Evolutionary conservation across 92 coral and sea anemone species (phyloP), one percentile per base, ranked within the genome.

Genomic region (Actinostola sp.): DNA sequence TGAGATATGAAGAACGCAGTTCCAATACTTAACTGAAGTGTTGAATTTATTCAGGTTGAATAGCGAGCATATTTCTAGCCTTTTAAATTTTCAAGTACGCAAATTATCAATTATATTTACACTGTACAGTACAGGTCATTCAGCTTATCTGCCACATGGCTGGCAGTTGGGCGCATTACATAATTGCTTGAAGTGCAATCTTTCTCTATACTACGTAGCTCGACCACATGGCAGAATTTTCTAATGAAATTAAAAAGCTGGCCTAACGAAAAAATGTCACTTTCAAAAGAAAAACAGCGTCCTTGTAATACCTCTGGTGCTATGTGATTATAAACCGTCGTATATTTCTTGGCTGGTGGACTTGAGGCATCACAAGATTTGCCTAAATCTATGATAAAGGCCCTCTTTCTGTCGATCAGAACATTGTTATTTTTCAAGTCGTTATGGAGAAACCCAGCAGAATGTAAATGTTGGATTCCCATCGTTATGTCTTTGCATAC

Each of bases 341-440:
- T 8, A 36, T 62, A 62, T 38, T 62, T 34, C 48, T 62, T 62
- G 2, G 27, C 68, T 1, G 53, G 38, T 19, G 71, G 71, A n/a
- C 21, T 15, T n/a, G 45, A 62, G 9, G 27, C 46, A 15, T 62
- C 76, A 24, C 76, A 52, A 7, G 63, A 64, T 34, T 59, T 44
- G 14, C 63, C 76, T 35, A 72, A 21, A 28, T 61, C 67, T 10
- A 4, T 72, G n/a, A 61, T 33, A 31, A 8, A 56, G n/a, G 35
- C 67, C 32, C 78, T 49, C 67, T 33, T 36, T 1, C 39, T n/a
- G 11, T 69, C 41, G 25, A 59, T 64, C 23, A 73, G 46, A 41
- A 28, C 59, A 34, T 73, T 73, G 42, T 60, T 60, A 36, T 53
- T 42, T 26, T 73, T 60, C 44, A 73, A 41, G 42, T 73, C 61